These are phyloP conservation scores for Pseudocheirus occidentalis DNA, from an alignment of 2,797 vertebrate species.

Conservation along the genomic window DNA sequence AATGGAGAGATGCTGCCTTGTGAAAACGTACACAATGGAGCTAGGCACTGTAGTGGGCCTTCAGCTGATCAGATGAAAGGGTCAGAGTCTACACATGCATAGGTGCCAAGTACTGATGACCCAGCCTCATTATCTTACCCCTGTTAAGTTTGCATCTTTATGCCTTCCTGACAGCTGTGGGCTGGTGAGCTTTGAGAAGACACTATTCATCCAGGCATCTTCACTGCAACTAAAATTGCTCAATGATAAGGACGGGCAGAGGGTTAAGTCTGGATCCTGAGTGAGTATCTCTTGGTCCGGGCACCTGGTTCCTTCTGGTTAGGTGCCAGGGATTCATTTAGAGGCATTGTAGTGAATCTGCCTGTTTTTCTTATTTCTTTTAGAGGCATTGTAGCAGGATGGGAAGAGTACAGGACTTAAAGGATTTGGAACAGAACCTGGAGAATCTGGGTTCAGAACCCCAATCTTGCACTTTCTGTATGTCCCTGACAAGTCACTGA, in stretches of 20 bases:
- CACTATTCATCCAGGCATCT: background rate
- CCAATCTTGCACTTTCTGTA: background rate
- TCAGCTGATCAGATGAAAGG: background rate
- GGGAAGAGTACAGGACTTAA: background rate
- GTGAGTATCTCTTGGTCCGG: background rate
- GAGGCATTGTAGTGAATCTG: background rate
- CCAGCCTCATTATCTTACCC: background rate
- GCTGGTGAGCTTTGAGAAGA: background rate
- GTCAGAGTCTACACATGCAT: background rate
- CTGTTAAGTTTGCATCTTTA: background rate
- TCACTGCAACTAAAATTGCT: background rate
- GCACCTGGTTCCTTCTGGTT: background rate
- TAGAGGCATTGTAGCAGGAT: background rate
- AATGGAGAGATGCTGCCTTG: background rate
- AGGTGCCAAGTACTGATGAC: slow-evolving; percentile 6
- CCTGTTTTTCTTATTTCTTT: background rate
- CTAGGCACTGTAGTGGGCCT: background rate
- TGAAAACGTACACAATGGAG: background rate
- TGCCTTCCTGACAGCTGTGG: slow-evolving; percentile 1
- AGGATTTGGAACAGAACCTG: background rate
- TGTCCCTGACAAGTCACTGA: background rate
- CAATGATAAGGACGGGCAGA: background rate
- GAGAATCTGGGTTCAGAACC: background rate
- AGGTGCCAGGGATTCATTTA: background rate
- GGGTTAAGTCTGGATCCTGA: background rate